Conservation (phyloP, 2,888 invertebrate species). For the Chromoteleia sp. region DNA sequence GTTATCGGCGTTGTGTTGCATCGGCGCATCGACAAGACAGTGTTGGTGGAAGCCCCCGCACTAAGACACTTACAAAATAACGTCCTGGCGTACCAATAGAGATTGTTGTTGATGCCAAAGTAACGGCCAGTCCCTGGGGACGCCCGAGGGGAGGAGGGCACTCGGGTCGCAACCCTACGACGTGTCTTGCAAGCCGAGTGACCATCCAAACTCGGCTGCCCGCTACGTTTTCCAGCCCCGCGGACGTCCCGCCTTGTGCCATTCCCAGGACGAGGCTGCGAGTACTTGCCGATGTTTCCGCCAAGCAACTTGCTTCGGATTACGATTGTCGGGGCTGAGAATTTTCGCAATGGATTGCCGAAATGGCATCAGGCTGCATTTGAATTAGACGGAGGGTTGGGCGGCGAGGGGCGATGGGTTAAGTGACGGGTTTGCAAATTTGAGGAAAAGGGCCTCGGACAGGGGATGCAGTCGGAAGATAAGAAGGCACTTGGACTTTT, state of each 20-base stretch:
- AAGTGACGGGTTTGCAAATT: conserved; percentile 22
- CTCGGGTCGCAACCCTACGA: conserved; percentile 72
- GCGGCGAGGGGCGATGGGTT: background rate
- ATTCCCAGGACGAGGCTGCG: conserved; percentile 61
- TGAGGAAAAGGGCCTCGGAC: too few relatives aligned
- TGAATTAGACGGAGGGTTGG: conserved; percentile 38
- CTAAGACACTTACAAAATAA: conserved; percentile 84
- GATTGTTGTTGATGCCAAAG: conserved; percentile 85
- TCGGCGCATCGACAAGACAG: conserved; percentile 73
- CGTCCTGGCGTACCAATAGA: conserved; percentile 80
- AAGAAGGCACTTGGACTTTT: too few relatives aligned
- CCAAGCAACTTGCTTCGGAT: conserved; percentile 67
- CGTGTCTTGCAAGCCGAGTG: conserved; percentile 83
- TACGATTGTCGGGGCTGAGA: conserved; percentile 65
- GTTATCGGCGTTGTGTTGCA: conserved; percentile 70
- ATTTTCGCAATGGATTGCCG: conserved; percentile 67
- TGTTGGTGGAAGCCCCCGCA: conserved; percentile 66
- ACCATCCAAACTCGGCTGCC: conserved; percentile 63
- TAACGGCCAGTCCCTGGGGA: conserved; percentile 80
- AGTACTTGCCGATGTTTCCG: conserved; percentile 68
- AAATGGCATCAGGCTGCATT: conserved; percentile 62
- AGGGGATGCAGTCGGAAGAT: too few relatives aligned
- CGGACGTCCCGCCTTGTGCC: conserved; percentile 38
- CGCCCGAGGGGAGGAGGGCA: conserved; percentile 59
- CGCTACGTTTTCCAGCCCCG: conserved; percentile 55